Base-by-base conservation (phyloP, 1,140 invertebrate species). In the Neodiprion lecontei region DNA sequence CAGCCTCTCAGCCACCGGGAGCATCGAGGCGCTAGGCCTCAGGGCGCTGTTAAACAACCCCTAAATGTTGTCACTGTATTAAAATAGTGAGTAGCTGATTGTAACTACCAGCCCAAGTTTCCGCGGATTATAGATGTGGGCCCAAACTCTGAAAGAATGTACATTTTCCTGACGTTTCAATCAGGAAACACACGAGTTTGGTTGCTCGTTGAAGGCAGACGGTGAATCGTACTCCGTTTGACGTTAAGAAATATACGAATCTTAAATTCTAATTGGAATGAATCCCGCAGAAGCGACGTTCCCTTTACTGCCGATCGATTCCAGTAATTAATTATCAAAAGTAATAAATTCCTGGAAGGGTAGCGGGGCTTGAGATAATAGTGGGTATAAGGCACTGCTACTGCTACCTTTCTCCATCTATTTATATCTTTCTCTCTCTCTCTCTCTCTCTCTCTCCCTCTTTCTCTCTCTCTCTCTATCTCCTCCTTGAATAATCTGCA, bases 51-150 rank as follows among this genome's bases (percentile, higher is more conserved):
- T 78, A 78, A 80, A 80, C 73, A 77, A 17, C 75, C 79, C 72
- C 78, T 80, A 80, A 80, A 80, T 76, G 79, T 78, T 80, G 77
- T 79, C 78, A 74, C 75, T 78, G 69, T 76, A 78, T 80, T 80
- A 80, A 80, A 80, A 80, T 77, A 76, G 72, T 69, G 67, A 14
- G 40, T 7, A 7, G 40, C 67, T 11, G 11, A 40, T 40, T 69
- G 67, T 47, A 9, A 61, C 53, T 61, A 5, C 53, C 53, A 12
- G n/a, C 9, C 9, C 53, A 40, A 40, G 2, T 40, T 5, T 40
- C 28, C 28, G 28, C 28, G 28, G 28, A 40, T 40, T 40, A 40
- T 40, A 40, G 28, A 40, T 40, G 28, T 5, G 28, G 28, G 28
- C 28, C 5, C 5, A 2, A 40, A 40, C 28, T 40, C 5, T 40